Evolutionary conservation across 2,888 invertebrate species (phyloP).

Genomic region (Pachymerium ferrugineum): DNA sequence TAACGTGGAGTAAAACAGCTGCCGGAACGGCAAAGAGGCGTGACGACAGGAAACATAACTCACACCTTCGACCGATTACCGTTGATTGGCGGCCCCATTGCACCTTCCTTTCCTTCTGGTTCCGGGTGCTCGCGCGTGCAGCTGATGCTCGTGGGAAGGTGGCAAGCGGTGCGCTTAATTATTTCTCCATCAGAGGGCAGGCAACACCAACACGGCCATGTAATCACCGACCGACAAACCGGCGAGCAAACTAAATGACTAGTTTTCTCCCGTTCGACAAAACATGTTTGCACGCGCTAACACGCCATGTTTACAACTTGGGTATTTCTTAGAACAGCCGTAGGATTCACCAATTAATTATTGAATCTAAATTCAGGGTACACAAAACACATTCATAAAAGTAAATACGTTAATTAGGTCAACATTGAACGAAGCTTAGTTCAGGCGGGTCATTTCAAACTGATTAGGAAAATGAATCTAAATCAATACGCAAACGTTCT

Average conservation of each 20-base stretch:
- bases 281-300: neutral
- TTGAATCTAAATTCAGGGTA: no score
- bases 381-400: no score
- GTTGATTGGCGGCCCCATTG: slow-evolving; percentile 13
- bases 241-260: slow-evolving; percentile 8
- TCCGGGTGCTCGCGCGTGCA: slow-evolving; percentile 13
- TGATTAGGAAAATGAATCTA: no score
- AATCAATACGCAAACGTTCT: no score
- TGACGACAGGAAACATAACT: slow-evolving; percentile 13
- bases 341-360: no score
- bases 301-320: neutral
- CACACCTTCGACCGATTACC: slow-evolving; percentile 13
- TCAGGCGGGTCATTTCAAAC: no score
- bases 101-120: slow-evolving; percentile 13
- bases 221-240: slow-evolving; percentile 13
- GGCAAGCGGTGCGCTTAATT: slow-evolving; percentile 13
- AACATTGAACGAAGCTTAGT: no score
- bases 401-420: no score
- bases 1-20: slow-evolving; percentile 4
- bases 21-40: neutral
- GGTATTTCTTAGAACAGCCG: neutral
- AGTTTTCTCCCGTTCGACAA: slow-evolving; percentile 3
- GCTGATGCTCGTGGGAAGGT: slow-evolving; percentile 13
- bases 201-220: slow-evolving; percentile 2
- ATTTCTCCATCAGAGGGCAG: slow-evolving; percentile 13